Evolutionary conservation across 2,888 invertebrate species (phyloP), one percentile per base, ranked within the genome.

Genomic region (Hirtodrosophila histrioides): DNA sequence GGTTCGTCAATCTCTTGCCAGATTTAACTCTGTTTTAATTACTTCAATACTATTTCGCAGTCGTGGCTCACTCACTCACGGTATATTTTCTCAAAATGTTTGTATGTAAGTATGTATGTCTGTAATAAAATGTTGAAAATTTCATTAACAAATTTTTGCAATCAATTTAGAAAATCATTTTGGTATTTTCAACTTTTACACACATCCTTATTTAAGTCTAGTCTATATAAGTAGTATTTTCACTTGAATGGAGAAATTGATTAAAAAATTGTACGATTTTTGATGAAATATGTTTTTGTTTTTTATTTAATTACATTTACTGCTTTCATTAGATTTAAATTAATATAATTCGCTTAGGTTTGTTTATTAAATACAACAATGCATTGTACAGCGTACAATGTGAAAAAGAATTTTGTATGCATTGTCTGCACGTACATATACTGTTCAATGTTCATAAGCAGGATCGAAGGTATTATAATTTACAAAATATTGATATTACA

Each of bases 291-390:
- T 61, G 40, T 56, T 53, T 7, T 66, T 45, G 31, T 56, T 58
- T 65, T 63, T 57, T 60, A 56, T 72, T 73, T 69, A 61, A 66
- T 74, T 76, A 75, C 75, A 76, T 78, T 76, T 70, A 78, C 73
- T 74, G 78, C 41, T 46, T 55, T 58, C 45, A 69, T 74, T 50
- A 74, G 62, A 60, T 78, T 67, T 78, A 75, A 75, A 78, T 78
- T 78, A 78, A 71, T 76, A 76, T 75, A 76, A 75, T 78, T 76
- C 75, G 67, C 78, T 71, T 76, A 71, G 71, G 65, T 75, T 77
- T 72, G 39, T 69, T 83, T 72, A 74, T 83, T 75, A 64, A 80
- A 80, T 80, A 80, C 84, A 83, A 80, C 80, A 85, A 76, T 76
- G 80, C 69, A 60, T 49, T 54, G 56, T 57, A 31, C 31, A 31